phyloP scores from a whole-genome alignment of 2,888 invertebrate genomes.

The Erebia palarica region DNA sequence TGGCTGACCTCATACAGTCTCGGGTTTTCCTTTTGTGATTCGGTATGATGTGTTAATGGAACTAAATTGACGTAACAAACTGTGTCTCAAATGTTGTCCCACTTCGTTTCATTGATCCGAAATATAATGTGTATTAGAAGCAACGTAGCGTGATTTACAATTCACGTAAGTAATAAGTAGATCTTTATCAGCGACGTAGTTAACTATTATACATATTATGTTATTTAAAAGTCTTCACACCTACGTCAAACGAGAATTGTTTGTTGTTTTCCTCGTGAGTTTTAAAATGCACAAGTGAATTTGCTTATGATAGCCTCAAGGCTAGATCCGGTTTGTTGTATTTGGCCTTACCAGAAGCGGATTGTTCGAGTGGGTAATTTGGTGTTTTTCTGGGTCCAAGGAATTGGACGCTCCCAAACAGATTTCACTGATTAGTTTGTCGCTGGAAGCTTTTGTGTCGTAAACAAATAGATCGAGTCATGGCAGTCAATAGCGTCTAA shows the following conservation, averaged over 20 bases:
- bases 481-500: slow-evolving; percentile 65
- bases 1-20: slow-evolving; percentile 15
- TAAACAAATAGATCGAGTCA: slow-evolving; percentile 65
- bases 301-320: slow-evolving; percentile 13
- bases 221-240: background rate
- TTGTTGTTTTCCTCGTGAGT: slow-evolving; percentile 12
- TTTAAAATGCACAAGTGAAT: slow-evolving; percentile 16
- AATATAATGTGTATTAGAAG: background rate
- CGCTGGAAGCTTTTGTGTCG: slow-evolving; percentile 53
- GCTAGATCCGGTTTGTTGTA: slow-evolving; percentile 18
- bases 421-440: slow-evolving; percentile 36
- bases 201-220: background rate
- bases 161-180: background rate
- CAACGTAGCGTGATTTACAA: background rate
- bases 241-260: slow-evolving; percentile 9
- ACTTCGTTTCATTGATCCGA: slow-evolving; percentile 4
- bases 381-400: slow-evolving; percentile 12
- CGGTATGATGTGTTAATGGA: slow-evolving; percentile 18
- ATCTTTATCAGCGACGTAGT: background rate
- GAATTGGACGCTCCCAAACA: slow-evolving; percentile 16
- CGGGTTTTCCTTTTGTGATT: slow-evolving; percentile 22
- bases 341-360: slow-evolving; percentile 7
- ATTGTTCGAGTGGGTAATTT: slow-evolving; percentile 16
- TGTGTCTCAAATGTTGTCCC: background rate
- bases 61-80: slow-evolving; percentile 15